phyloP scores from a whole-genome alignment of 2,888 invertebrate species.

The Leucoma salicis region DNA sequence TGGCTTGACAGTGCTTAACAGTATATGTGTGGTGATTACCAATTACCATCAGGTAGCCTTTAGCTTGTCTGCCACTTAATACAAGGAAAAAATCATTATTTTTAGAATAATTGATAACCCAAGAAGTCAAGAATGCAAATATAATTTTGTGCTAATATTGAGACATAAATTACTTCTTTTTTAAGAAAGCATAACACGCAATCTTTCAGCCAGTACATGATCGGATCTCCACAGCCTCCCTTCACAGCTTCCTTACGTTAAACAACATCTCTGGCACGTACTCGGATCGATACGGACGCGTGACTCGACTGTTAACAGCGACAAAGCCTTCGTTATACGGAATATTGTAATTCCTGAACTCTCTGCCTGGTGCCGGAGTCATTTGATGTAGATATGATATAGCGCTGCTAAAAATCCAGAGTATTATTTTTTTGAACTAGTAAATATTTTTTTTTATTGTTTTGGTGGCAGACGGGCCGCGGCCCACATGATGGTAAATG shows the following conservation, averaged over 20 bases:
- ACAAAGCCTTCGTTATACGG: slow-evolving; percentile 7
- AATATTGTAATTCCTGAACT: slow-evolving; percentile 31
- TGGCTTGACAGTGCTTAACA: too few relatives aligned
- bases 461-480: too few relatives aligned
- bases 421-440: background rate
- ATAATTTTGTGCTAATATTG: too few relatives aligned
- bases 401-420: background rate
- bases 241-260: slow-evolving; percentile 1
- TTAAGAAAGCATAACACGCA: background rate
- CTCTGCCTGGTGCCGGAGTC: slow-evolving; percentile 17
- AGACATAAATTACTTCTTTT: too few relatives aligned
- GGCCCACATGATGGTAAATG: too few relatives aligned
- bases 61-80: too few relatives aligned
- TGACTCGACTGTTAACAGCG: slow-evolving; percentile 32
- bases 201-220: background rate
- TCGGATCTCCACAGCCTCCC: slow-evolving; percentile 5
- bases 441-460: too few relatives aligned
- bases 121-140: too few relatives aligned
- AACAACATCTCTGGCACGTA: slow-evolving; percentile 13
- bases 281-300: slow-evolving; percentile 37
- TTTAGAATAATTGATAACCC: too few relatives aligned
- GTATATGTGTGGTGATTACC: too few relatives aligned
- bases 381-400: background rate
- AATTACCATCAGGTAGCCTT: too few relatives aligned
- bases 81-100: too few relatives aligned